phyloP scores from a whole-genome alignment of 2,888 invertebrate genomes.

The Amblyjoppa proteus region DNA sequence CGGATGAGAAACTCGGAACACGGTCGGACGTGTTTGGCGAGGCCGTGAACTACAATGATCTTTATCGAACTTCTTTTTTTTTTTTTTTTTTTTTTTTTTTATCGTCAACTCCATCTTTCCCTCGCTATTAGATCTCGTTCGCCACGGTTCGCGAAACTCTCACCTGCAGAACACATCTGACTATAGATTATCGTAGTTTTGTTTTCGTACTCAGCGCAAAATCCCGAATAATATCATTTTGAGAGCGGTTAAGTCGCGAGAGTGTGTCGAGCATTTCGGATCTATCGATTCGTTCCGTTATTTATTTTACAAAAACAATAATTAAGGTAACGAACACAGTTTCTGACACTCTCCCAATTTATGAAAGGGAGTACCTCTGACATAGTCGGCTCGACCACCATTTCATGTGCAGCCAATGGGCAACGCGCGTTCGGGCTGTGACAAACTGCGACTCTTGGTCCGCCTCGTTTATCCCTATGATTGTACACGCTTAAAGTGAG shows the following conservation, averaged over 20 bases:
- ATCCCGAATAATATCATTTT: background rate
- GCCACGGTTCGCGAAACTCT: background rate
- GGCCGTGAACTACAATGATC: slow-evolving; percentile 32
- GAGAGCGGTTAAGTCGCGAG: background rate
- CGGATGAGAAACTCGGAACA: slow-evolving; percentile 28
- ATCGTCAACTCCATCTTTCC: background rate
- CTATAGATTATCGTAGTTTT: background rate
- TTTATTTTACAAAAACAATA: background rate
- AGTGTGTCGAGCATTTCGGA: slow-evolving; percentile 31
- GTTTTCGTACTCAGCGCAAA: background rate
- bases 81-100: slow-evolving; percentile 25
- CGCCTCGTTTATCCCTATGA: too few relatives aligned
- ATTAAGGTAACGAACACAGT: too few relatives aligned
- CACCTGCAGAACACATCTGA: slow-evolving; percentile 1
- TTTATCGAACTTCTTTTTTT: slow-evolving; percentile 48
- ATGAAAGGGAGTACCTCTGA: too few relatives aligned
- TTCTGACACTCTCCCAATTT: too few relatives aligned
- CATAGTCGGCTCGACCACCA: too few relatives aligned
- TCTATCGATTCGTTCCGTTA: slow-evolving; percentile 13
- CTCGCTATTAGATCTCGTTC: background rate
- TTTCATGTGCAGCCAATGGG: too few relatives aligned
- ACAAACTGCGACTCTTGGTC: too few relatives aligned
- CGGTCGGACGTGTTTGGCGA: slow-evolving; percentile 10
- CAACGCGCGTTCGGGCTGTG: too few relatives aligned
- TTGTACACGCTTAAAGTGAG: too few relatives aligned